These are phyloP conservation scores for Neomonachus schauinslandi DNA, from an alignment of 2,113 vertebrate genomes.

Conservation along the genomic window DNA sequence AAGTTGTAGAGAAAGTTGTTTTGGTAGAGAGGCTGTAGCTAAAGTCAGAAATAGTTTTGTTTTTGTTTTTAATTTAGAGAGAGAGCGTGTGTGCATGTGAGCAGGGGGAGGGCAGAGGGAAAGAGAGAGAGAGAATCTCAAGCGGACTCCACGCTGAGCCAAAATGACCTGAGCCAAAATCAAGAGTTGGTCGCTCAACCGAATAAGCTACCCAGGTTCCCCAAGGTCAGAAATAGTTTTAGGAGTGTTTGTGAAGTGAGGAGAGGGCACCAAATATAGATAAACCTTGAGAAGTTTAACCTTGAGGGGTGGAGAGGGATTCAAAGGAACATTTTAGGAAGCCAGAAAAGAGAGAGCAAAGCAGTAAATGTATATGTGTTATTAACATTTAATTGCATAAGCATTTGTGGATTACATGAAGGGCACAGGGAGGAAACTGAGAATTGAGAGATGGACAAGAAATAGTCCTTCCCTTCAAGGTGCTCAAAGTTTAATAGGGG, in stretches of 20 bases:
- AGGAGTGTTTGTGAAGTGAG: neutral
- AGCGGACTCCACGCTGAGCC: neutral
- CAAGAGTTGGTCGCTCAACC: neutral
- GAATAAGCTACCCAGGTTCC: neutral
- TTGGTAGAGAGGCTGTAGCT: neutral
- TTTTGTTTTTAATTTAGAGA: neutral
- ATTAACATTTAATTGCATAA: neutral
- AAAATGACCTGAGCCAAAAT: neutral
- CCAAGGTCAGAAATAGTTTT: neutral
- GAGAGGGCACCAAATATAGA: neutral
- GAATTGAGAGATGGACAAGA: neutral
- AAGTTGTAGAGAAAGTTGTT: neutral
- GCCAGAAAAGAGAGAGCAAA: neutral
- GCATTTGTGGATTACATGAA: neutral
- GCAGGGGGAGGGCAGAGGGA: neutral
- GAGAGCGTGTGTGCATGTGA: too few species aligned
- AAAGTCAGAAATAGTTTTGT: neutral
- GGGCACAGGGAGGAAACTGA: neutral
- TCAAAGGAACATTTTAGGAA: constrained; percentile 4
- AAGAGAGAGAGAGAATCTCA: neutral
- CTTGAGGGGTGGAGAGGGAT: neutral
- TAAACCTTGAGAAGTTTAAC: neutral
- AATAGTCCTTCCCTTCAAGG: neutral
- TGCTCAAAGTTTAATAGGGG: neutral
- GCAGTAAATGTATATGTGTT: neutral